Conservation (phyloP, 2,797 vertebrate genomes). For the Adelosebastes latens region DNA sequence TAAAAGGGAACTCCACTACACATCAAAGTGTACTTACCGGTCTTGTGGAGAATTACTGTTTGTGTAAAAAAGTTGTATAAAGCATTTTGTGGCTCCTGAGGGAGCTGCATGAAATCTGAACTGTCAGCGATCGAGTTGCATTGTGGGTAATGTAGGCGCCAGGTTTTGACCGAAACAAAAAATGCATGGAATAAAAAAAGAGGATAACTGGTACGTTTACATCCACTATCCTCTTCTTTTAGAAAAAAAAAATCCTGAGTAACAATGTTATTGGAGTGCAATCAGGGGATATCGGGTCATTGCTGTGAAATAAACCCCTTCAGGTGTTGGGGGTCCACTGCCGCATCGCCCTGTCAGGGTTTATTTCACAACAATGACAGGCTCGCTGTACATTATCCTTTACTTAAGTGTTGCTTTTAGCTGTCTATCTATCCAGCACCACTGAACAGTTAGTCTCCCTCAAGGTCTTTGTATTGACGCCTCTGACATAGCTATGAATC, state of each 20-base stretch:
- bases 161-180: not conserved
- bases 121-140: not conserved
- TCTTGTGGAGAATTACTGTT: not conserved
- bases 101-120: not conserved
- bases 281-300: too few relatives aligned
- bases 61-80: not conserved
- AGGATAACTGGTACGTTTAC: not conserved
- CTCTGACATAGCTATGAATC: not conserved
- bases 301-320: too few relatives aligned
- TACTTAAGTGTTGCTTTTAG: not conserved
- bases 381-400: too few relatives aligned
- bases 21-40: not conserved
- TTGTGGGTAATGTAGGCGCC: not conserved
- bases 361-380: too few relatives aligned
- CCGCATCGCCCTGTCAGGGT: too few relatives aligned
- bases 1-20: not conserved
- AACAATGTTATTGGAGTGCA: too few relatives aligned
- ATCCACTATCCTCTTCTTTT: not conserved
- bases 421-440: not conserved
- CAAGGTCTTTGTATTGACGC: not conserved
- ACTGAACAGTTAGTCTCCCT: not conserved
- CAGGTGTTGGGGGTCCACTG: too few relatives aligned
- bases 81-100: not conserved
- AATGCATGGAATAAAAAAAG: not conserved
- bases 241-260: not conserved